Evolutionary conservation across 2,113 vertebrate species (phyloP).

Genomic region (Trichechus manatus): DNA sequence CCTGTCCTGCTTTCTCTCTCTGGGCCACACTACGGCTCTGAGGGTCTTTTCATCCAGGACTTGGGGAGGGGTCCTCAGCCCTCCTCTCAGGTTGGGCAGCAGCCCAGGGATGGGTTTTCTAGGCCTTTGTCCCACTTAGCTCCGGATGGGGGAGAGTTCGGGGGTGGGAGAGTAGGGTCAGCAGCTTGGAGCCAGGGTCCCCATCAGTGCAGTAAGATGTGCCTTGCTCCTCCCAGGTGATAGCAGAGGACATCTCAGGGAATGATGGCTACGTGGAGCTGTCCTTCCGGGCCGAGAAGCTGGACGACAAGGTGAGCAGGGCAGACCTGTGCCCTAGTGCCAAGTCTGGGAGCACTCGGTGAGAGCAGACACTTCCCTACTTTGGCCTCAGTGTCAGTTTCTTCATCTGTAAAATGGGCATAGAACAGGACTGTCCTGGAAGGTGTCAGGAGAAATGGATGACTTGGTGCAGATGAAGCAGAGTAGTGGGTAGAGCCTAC

Average conservation of each 20-base stretch:
- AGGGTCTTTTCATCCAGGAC: accelerated
- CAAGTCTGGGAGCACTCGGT: background rate
- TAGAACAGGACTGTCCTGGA: background rate
- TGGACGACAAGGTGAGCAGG: conserved; percentile 94
- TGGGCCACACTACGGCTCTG: accelerated
- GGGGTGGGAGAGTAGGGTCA: too few species aligned
- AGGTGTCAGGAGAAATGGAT: background rate
- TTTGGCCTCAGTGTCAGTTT: background rate
- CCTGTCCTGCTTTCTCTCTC: too few species aligned
- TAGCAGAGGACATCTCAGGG: conserved; percentile 96
- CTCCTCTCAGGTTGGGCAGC: too few species aligned
- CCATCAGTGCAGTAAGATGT: background rate
- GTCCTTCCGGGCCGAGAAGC: conserved; percentile 94
- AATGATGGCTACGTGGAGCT: conserved; percentile 97
- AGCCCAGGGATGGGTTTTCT: background rate
- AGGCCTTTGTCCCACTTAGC: background rate
- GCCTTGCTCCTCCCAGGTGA: conserved; percentile 88
- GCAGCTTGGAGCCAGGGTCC: accelerated
- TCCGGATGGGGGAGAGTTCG: too few species aligned
- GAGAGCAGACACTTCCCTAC: background rate
- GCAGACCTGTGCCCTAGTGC: background rate
- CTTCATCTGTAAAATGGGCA: background rate
- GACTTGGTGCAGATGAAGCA: background rate
- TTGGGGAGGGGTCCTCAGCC: too few species aligned
- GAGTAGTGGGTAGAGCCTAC: background rate